These are phyloP conservation scores for Aricia agestis DNA, from an alignment of 1,140 invertebrate genomes.

Conservation along the genomic window DNA sequence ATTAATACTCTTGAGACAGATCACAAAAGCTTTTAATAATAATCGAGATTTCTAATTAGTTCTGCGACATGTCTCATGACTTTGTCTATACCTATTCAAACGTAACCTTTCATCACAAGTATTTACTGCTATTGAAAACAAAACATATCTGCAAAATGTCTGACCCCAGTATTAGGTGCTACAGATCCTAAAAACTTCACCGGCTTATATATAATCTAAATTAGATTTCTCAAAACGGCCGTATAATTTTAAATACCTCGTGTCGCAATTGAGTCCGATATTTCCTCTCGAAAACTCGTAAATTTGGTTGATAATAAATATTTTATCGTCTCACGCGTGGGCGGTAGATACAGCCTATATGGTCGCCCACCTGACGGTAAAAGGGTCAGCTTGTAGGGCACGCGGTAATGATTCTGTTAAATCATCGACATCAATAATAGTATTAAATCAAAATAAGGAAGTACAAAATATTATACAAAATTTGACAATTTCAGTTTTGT, in stretches of 20 bases:
- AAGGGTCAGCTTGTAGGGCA: background rate
- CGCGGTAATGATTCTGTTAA: background rate
- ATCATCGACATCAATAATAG: background rate
- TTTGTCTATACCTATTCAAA: no score
- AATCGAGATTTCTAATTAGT: no score
- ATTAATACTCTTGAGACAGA: no score
- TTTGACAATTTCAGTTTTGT: no score
- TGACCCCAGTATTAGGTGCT: slow-evolving; percentile 8
- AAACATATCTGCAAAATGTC: no score
- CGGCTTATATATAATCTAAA: background rate
- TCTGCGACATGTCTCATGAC: no score
- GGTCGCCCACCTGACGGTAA: background rate
- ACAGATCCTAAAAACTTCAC: background rate
- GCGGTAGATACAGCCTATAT: background rate
- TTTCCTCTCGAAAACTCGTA: background rate
- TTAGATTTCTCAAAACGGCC: background rate
- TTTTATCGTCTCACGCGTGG: background rate
- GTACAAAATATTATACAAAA: no score
- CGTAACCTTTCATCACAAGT: no score
- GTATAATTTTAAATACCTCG: background rate
- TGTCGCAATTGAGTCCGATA: background rate
- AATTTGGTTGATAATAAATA: slow-evolving; percentile 1
- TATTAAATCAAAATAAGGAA: no score
- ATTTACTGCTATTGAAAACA: no score
- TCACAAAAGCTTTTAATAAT: no score